A percentile compares a stretch with the other conserved stretches of the same genome.
These are phyloP conservation scores for Bungarus multicinctus DNA, from an alignment of 2,113 vertebrate genomes.

Conservation along the genomic window DNA sequence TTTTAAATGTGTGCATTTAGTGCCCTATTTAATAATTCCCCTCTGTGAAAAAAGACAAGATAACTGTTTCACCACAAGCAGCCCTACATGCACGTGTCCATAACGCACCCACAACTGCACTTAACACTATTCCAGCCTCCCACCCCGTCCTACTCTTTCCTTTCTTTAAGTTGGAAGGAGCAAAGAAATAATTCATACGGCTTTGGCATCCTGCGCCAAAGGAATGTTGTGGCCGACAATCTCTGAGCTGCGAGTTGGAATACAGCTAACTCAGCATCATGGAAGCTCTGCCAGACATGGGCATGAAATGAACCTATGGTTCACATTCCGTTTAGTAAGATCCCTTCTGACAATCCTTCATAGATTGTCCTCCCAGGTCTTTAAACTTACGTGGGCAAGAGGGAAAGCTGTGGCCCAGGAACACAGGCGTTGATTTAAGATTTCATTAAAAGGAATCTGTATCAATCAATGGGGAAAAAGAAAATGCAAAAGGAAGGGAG, in stretches of 20 bases:
- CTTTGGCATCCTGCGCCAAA: background rate
- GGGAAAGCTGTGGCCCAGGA: background rate
- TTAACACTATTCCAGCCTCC: background rate
- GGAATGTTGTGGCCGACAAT: background rate
- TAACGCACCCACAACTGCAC: background rate
- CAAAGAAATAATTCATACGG: background rate
- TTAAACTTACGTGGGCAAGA: background rate
- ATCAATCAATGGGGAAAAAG: background rate
- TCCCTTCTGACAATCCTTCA: background rate
- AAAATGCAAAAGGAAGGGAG: background rate
- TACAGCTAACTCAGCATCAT: background rate
- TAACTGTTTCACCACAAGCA: background rate
- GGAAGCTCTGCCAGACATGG: background rate
- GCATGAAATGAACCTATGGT: background rate
- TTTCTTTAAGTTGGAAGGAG: background rate
- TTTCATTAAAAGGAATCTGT: background rate
- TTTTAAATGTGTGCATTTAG: slow-evolving; percentile 6
- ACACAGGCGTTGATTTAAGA: background rate
- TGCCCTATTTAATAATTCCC: slow-evolving; percentile 12
- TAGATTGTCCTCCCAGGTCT: background rate
- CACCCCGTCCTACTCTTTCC: no score
- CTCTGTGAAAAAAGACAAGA: slow-evolving; percentile 9
- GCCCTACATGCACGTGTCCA: background rate
- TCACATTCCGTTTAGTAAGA: background rate
- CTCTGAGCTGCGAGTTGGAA: background rate